A percentile compares a stretch with the other conserved stretches of the same genome.
Conservation (phyloP, 2,888 invertebrate species). For the Amblyjoppa fuscipennis region DNA sequence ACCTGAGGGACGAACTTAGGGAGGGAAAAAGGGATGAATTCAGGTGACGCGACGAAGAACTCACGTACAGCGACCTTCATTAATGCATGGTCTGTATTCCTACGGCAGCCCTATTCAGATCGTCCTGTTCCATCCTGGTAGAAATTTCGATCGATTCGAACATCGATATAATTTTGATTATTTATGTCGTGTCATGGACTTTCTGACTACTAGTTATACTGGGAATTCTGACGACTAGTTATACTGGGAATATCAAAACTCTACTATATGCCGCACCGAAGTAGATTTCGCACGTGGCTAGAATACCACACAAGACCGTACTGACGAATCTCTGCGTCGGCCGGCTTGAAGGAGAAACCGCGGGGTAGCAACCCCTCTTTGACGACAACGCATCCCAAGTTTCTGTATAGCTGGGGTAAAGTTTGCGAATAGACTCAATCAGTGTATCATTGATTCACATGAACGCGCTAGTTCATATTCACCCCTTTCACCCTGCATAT, state of each 20-base stretch:
- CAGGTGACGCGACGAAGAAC: no score
- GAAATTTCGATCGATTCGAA: no score
- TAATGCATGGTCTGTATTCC: no score
- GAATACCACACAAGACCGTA: not conserved
- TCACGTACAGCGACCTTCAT: no score
- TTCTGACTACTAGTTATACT: not conserved
- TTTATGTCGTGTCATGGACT: not conserved
- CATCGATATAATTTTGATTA: not conserved
- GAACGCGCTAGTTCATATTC: not conserved
- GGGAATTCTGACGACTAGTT: not conserved
- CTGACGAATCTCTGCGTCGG: not conserved
- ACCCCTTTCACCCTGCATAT: not conserved
- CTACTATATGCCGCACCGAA: not conserved
- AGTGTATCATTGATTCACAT: not conserved
- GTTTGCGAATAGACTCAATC: no score
- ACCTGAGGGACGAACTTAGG: no score
- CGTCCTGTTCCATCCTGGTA: no score
- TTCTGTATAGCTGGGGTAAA: not conserved
- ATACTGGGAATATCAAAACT: not conserved
- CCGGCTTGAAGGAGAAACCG: not conserved
- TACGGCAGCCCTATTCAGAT: no score
- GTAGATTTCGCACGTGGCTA: slow-evolving; percentile 21
- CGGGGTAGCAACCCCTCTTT: not conserved
- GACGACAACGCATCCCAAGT: not conserved
- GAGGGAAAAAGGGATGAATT: no score